Base-by-base conservation (phyloP, 2,888 invertebrate genomes). In the Ischnus inquisitorius region DNA sequence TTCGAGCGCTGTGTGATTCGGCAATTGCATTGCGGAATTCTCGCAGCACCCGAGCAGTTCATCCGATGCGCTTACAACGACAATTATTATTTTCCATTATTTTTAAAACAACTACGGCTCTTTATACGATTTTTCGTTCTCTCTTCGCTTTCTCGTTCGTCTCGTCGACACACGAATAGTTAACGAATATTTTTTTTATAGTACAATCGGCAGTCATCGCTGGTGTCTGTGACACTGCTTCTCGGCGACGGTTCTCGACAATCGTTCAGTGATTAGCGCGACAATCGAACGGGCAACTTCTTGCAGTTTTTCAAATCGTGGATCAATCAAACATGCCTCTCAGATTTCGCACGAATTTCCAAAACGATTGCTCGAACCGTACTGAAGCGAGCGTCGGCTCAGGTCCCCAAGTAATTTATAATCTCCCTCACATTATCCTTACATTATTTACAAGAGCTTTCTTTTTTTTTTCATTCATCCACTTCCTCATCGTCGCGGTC, bases 121-220 rank as follows among this genome's bases (percentile, higher is more conserved):
- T 54, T 28, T 51, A 34, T 71, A 41, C 28, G 14, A 19, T 43
- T 34, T 60, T 57, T 71, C 54, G 3, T 54, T 14, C 60, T 39
- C 57, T 34, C 39, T 54, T 64, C 68, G 62, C 10, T 69, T 39
- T 60, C 39, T 71, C 71, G 54, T 48, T 48, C 60, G 34, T 68
- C n/a, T 62, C 62, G 64, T 68, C 28, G 68, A 64, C 64, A 84
- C 64, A 78, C 54, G 22, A 84, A 67, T 77, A 34, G 22, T 74
- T 78, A 69, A 84, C 74, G 51, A 78, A 69, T 83, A 57, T 62
- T 64, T 71, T 68, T 67, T 72, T 76, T 77, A 74, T 69, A 74
- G 86, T 90, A 90, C 90, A 90, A 89, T 91, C 90, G 91, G 91
- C 91, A 91, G 91, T 91, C 91, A 89, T 88, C 86, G 91, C 91